Base-by-base conservation (phyloP, 2,888 invertebrate genomes). In the Cyclophora albipunctata region DNA sequence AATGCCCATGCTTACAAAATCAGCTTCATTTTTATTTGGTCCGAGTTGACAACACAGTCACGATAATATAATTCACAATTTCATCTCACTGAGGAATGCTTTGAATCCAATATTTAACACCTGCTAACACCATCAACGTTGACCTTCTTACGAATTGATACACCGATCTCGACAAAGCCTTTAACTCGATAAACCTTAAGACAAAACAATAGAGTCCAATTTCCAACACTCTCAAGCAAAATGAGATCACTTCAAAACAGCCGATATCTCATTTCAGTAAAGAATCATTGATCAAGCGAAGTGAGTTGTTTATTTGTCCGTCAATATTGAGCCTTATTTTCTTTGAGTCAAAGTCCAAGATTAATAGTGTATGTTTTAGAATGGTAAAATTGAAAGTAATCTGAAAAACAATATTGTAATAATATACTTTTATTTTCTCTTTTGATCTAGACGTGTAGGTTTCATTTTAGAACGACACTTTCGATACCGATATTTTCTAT, bases 61-160 rank as follows among this genome's bases (percentile, higher is more conserved):
- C 20, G 20, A 20, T 20, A 20, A 20, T 20, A 20, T 20, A 20
- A 20, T 20, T 20, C 20, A 20, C 20, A 20, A 20, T 20, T 20
- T 20, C 20, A 20, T 20, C 20, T 20, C 20, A 37, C 37, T 5
- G 37, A 37, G 1, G 37, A 37, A 5, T 5, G 5, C 37, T 37
- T 37, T 37, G 37, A 37, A 37, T 37, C 5, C 37, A 37, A 37
- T 37, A 37, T 37, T 37, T 5, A 46, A 43, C 52, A 58, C 53
- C 55, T 58, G 54, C 51, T 45, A 53, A 45, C 53, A 52, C 54
- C 56, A 52, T 47, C 46, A 42, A 45, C 42, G 34, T 40, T 50
- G 57, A 47, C 60, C 58, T 60, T 58, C 54, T 58, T 55, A 47
- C 49, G 45, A 33, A 37, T 50, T 51, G 53, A 54, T 46, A 47